Evolutionary conservation across 2,113 vertebrate genomes (phyloP).

Genomic region (Nerophis ophidion): DNA sequence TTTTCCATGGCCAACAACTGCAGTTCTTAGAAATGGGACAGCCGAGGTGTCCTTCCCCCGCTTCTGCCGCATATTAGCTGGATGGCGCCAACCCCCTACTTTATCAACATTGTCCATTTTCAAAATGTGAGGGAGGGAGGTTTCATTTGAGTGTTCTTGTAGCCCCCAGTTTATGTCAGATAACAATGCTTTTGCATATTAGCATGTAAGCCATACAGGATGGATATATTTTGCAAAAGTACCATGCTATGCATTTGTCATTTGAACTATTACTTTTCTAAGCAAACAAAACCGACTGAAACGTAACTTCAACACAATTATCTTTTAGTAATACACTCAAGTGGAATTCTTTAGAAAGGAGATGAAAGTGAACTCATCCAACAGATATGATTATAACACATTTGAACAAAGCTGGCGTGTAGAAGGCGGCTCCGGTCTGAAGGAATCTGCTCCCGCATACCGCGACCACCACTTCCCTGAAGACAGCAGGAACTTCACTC

Average conservation of each 20-base stretch:
- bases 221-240: background rate
- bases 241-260: background rate
- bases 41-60: conserved; percentile 25
- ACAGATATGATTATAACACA: too few species aligned
- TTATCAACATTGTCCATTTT: conserved; percentile 27
- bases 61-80: conserved; percentile 17
- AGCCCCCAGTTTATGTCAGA: background rate
- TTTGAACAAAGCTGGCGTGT: too few species aligned
- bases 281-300: too few species aligned
- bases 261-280: too few species aligned
- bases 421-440: too few species aligned
- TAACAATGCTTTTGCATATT: conserved; percentile 9
- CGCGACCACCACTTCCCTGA: too few species aligned
- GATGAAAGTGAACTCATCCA: too few species aligned
- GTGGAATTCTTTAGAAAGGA: too few species aligned
- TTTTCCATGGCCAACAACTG: conserved; percentile 16
- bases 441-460: too few species aligned
- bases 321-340: too few species aligned
- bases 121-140: conserved; percentile 24
- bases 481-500: too few species aligned
- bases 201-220: background rate
- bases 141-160: background rate
- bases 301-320: too few species aligned
- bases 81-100: conserved; percentile 34
- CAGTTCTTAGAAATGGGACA: conserved; percentile 44